Base-by-base conservation (phyloP, 2,888 invertebrate species). In the Seira ritae region DNA sequence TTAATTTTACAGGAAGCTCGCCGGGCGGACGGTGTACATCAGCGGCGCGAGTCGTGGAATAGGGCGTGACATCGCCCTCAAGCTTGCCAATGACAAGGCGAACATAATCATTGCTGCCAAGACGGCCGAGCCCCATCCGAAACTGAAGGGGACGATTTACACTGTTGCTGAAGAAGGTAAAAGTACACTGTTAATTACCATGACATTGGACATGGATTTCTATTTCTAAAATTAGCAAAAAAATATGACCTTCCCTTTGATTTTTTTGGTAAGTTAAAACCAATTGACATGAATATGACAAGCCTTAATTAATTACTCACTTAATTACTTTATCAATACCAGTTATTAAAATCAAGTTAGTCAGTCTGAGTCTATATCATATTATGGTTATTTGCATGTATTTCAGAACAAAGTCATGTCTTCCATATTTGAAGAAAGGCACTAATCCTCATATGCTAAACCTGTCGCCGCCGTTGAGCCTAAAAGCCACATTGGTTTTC, bases 391-490 rank as follows among this genome's bases (percentile, higher is more conserved):
- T n/a, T n/a, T n/a, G n/a, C n/a, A n/a, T n/a, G n/a, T 46, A 6
- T 1, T 19, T 79, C n/a, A 97, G 98, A 65, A 98, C 98, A 0
- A 97, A 97, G 91, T 92, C 94, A 69, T 98, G 98, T 90, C 90
- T 98, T 86, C 98, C 98, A 0, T 93, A 96, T 90, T 92, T 99
- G 89, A 93, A 95, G 90, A 96, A 96, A 90, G 95, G 96, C 87
- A 93, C 94, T 84, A 97, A 98, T 91, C 96, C 97, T 0, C 98
- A 99, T 90, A 97, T 99, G 88, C 92, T 99, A 19, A 99, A 98
- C 91, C 92, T 99, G 72, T 98, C 98, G 23, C 99, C 99, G 1
- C 99, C 99, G 0, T 92, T 99, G 19, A 96, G 95, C 90, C 93
- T 99, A 95, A n/a, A 93, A 94, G 88, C 94, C 97, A 0, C 92